Conservation (phyloP, 2,113 vertebrate species). For the Neomonachus schauinslandi region DNA sequence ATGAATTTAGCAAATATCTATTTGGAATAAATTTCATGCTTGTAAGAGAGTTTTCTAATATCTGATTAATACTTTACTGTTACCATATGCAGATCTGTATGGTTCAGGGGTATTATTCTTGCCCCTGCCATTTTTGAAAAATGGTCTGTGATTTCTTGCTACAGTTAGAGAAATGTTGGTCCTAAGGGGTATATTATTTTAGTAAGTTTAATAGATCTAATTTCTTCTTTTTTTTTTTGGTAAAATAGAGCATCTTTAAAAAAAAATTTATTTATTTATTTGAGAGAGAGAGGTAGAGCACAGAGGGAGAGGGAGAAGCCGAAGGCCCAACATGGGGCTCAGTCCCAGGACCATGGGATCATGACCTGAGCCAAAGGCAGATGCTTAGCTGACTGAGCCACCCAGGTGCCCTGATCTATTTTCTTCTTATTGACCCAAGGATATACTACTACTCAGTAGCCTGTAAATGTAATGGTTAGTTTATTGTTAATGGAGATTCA, state of each 20-base stretch:
- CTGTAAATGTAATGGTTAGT: conserved; percentile 44
- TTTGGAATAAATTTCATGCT: not conserved
- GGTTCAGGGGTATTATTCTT: not conserved
- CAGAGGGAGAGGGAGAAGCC: too few species aligned
- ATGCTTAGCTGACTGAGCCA: not conserved
- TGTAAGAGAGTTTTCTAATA: conserved; percentile 27
- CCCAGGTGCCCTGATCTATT: not conserved
- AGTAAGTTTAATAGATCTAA: conserved; percentile 50
- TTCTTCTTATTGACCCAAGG: conserved; percentile 52
- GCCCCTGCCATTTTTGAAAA: conserved; percentile 9
- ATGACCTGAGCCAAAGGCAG: not conserved
- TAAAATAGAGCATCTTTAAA: too few species aligned
- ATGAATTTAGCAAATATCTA: not conserved
- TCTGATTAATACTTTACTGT: not conserved
- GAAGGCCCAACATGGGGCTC: too few species aligned
- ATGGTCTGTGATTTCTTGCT: conserved; percentile 46
- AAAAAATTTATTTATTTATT: too few species aligned
- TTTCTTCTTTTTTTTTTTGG: conserved; percentile 2
- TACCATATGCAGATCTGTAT: not conserved
- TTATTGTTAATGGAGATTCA: conserved; percentile 35
- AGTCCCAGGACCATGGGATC: too few species aligned
- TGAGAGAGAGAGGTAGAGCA: too few species aligned
- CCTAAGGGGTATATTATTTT: conserved; percentile 31
- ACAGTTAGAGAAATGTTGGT: not conserved
- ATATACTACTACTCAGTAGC: not conserved